A percentile compares a stretch with the other conserved stretches of the same genome.
These are phyloP conservation scores for Andrena camellia DNA, from an alignment of 2,888 invertebrate genomes.

Conservation along the genomic window DNA sequence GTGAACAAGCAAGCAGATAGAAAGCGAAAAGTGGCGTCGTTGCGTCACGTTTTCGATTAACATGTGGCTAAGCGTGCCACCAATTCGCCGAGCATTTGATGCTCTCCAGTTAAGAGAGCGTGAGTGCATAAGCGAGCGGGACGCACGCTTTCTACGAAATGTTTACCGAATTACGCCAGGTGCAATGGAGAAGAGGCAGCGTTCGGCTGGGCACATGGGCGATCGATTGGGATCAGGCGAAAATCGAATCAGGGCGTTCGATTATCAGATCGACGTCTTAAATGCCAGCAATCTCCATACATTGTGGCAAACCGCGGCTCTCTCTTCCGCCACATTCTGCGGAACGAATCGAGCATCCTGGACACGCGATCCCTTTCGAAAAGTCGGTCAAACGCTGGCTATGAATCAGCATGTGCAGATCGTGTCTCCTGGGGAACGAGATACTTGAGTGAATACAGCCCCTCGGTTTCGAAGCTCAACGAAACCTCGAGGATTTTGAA, in stretches of 20 bases:
- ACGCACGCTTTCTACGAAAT: constrained; percentile 23
- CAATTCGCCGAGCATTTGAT: neutral
- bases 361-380: constrained; percentile 50
- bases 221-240: constrained; percentile 11
- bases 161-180: constrained; percentile 37
- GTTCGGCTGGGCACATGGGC: constrained; percentile 5
- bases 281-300: constrained; percentile 48
- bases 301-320: constrained; percentile 45
- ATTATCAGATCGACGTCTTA: constrained; percentile 31
- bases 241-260: constrained; percentile 44
- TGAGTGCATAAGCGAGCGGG: neutral
- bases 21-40: neutral
- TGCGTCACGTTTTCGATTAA: constrained; percentile 19
- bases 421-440: constrained; percentile 1
- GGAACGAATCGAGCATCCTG: constrained; percentile 48
- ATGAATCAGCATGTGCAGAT: constrained; percentile 40
- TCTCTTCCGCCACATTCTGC: constrained; percentile 47
- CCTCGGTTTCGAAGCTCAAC: neutral
- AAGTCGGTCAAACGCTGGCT: constrained; percentile 55
- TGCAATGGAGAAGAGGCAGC: constrained; percentile 32
- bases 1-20: neutral
- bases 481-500: neutral
- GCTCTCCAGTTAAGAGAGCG: neutral
- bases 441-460: constrained; percentile 11
- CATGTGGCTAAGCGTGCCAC: constrained; percentile 6